phyloP scores from a whole-genome alignment of 2,888 invertebrate species.

The Drosophila monieri region DNA sequence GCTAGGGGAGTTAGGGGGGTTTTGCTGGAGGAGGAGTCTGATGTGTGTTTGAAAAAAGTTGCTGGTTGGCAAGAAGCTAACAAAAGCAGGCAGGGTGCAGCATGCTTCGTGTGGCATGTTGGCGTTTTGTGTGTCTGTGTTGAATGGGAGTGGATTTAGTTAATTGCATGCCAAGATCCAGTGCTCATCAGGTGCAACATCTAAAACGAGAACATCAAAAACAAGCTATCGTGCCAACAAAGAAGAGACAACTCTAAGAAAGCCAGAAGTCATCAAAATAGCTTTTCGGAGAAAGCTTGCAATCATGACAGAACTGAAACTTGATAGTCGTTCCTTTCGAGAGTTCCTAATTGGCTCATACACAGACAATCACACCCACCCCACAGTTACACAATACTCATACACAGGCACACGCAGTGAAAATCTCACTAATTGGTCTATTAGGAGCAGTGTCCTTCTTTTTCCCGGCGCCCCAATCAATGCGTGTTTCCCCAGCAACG shows the following conservation, averaged over 20 bases:
- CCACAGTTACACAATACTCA: not conserved
- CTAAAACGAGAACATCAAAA: constrained; percentile 29
- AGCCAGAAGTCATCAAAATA: constrained; percentile 11
- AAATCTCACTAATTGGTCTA: constrained; percentile 62
- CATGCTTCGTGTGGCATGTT: constrained; percentile 28
- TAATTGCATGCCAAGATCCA: constrained; percentile 43
- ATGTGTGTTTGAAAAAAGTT: constrained; percentile 33
- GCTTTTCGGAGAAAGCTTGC: not conserved
- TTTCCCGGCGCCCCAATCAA: constrained; percentile 39
- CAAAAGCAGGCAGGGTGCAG: constrained; percentile 45
- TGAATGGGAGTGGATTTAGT: constrained; percentile 30
- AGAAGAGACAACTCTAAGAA: constrained; percentile 3
- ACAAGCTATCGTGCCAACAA: constrained; percentile 14
- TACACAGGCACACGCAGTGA: constrained; percentile 14
- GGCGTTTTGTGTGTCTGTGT: constrained; percentile 32
- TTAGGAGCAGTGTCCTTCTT: constrained; percentile 13
- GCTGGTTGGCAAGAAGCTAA: constrained; percentile 46
- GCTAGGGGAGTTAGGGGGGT: constrained; percentile 4
- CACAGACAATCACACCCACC: constrained; percentile 15
- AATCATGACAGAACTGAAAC: not conserved
- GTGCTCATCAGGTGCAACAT: constrained; percentile 37
- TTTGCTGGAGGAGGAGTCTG: too few species aligned
- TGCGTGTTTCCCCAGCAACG: constrained; percentile 53
- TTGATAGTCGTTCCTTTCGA: constrained; percentile 2
- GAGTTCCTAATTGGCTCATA: constrained; percentile 53